Evolutionary conservation across 2,113 vertebrate species (phyloP).

Genomic region (Hippolais icterina): DNA sequence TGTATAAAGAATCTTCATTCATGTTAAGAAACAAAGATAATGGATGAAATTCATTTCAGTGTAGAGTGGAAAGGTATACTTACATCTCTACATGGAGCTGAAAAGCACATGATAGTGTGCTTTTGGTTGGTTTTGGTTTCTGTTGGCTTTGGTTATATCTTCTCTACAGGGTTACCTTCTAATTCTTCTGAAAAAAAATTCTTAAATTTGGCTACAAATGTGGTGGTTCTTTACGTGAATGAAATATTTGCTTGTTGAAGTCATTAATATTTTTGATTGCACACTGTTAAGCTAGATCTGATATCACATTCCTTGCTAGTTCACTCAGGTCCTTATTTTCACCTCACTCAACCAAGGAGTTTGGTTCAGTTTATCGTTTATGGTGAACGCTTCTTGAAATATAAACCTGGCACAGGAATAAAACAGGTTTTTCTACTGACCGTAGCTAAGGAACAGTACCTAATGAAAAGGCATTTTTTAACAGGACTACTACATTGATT

Average conservation of each 20-base stretch:
- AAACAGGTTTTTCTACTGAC: neutral
- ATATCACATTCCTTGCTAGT: neutral
- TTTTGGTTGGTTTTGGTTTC: no score
- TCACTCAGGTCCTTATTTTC: neutral
- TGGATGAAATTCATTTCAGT: neutral
- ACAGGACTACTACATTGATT: neutral
- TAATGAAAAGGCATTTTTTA: neutral
- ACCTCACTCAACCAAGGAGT: neutral
- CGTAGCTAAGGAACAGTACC: neutral
- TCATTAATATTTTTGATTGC: neutral
- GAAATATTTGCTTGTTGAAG: neutral
- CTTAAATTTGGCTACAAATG: neutral
- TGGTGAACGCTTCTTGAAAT: neutral
- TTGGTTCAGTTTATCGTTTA: neutral
- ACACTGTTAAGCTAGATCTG: neutral
- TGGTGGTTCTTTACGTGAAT: neutral
- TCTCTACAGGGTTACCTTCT: neutral
- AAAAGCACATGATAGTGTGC: fast-evolving
- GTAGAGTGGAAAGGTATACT: neutral
- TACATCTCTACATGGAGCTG: neutral
- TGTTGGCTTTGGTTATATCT: neutral
- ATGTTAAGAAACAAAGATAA: neutral
- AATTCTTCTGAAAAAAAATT: neutral
- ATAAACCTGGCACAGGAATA: neutral
- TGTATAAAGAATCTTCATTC: neutral